phyloP scores from a whole-genome alignment of 2,888 invertebrate genomes.

The Folsomia candida region DNA sequence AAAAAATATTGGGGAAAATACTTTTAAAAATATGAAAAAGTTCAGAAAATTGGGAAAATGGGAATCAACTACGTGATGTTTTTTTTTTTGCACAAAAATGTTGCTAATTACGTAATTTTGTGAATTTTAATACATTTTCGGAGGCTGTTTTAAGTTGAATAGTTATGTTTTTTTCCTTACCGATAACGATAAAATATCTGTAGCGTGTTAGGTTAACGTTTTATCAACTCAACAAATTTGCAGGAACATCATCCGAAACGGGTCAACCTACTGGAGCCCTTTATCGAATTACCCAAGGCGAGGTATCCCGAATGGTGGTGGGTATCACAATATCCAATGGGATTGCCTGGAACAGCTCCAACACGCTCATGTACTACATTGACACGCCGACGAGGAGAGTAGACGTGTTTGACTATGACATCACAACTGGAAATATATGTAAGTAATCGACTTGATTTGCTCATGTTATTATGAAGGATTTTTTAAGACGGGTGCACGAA shows the following conservation, averaged over 20 bases:
- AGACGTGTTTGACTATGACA: slow-evolving; percentile 68
- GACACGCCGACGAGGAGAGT: slow-evolving; percentile 68
- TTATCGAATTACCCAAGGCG: slow-evolving; percentile 8
- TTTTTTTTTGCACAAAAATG: no score
- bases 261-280: slow-evolving; percentile 8
- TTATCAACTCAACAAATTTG: no score
- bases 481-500: background rate
- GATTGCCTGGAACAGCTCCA: slow-evolving; percentile 70
- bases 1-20: no score
- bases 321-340: slow-evolving; percentile 68
- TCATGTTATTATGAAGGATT: background rate
- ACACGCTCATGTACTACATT: slow-evolving; percentile 72
- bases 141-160: no score
- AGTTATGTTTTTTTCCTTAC: no score
- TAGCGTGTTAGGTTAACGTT: no score
- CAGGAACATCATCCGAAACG: background rate
- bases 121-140: background rate
- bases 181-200: no score
- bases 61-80: no score
- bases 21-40: no score
- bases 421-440: slow-evolving; percentile 62
- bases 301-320: slow-evolving; percentile 14
- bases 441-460: slow-evolving; percentile 50
- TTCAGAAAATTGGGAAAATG: no score
- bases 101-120: background rate